These are phyloP conservation scores for Himalopsyche kuldschensis DNA, from an alignment of 2,888 invertebrate genomes.

Conservation along the genomic window DNA sequence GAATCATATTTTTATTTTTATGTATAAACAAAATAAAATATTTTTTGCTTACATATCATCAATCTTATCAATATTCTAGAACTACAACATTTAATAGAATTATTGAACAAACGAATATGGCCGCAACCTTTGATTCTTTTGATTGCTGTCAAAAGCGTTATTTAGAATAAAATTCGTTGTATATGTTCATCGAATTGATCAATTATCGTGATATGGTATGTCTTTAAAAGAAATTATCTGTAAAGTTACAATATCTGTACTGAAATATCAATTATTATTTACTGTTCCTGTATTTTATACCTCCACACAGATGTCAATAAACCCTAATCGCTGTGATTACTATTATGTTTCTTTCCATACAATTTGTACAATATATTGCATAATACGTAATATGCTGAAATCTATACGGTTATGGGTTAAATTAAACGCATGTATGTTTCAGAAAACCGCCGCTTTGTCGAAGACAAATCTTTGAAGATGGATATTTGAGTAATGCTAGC, in stretches of 20 bases:
- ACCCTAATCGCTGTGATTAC: not conserved
- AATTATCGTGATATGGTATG: not conserved
- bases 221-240: not conserved
- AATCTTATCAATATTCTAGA: too few relatives aligned
- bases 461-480: slow-evolving; percentile 21
- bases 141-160: not conserved
- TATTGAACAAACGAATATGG: not conserved
- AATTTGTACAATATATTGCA: not conserved
- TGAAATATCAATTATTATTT: not conserved
- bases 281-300: not conserved
- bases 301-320: not conserved
- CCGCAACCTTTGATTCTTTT: not conserved
- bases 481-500: slow-evolving; percentile 25
- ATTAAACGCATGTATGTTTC: slow-evolving; percentile 37
- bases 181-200: not conserved
- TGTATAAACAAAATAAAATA: too few relatives aligned
- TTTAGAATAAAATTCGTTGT: not conserved
- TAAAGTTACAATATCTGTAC: not conserved
- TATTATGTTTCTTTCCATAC: not conserved
- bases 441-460: slow-evolving; percentile 27
- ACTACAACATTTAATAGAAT: too few relatives aligned
- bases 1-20: too few relatives aligned
- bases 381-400: not conserved
- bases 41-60: too few relatives aligned
- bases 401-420: slow-evolving; percentile 28